These are phyloP conservation scores for Strix aluco DNA, from an alignment of 2,113 vertebrate species.

Conservation along the genomic window DNA sequence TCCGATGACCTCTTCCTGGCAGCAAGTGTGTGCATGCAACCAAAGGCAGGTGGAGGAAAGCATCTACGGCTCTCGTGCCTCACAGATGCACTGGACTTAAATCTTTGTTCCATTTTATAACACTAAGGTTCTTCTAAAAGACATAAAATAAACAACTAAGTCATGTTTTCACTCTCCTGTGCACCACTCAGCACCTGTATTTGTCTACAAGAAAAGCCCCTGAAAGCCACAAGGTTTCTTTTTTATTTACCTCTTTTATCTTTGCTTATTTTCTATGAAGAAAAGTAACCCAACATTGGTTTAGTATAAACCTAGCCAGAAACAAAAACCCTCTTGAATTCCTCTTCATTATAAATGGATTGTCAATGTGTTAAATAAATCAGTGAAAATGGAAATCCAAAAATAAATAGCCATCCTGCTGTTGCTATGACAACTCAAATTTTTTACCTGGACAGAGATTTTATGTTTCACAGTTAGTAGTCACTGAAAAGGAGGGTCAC, in stretches of 20 bases:
- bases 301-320: neutral
- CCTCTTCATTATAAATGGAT: conserved; percentile 63
- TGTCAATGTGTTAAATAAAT: conserved; percentile 72
- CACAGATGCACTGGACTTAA: neutral
- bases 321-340: conserved; percentile 55
- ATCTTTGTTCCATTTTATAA: neutral
- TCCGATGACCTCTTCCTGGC: neutral
- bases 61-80: neutral
- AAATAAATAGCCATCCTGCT: conserved; percentile 59
- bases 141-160: neutral
- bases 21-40: neutral
- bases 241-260: conserved; percentile 37
- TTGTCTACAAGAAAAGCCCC: neutral
- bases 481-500: conserved; percentile 16
- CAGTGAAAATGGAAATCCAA: conserved; percentile 67
- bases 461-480: conserved; percentile 52
- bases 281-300: conserved; percentile 29
- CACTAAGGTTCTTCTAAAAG: neutral
- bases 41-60: neutral
- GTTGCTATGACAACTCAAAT: conserved; percentile 73
- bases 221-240: conserved; percentile 6
- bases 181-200: neutral
- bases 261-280: conserved; percentile 19
- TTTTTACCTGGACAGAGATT: conserved; percentile 73
- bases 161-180: neutral